Evolutionary conservation across 1,140 invertebrate species (phyloP).

Genomic region (Magallana gigas): DNA sequence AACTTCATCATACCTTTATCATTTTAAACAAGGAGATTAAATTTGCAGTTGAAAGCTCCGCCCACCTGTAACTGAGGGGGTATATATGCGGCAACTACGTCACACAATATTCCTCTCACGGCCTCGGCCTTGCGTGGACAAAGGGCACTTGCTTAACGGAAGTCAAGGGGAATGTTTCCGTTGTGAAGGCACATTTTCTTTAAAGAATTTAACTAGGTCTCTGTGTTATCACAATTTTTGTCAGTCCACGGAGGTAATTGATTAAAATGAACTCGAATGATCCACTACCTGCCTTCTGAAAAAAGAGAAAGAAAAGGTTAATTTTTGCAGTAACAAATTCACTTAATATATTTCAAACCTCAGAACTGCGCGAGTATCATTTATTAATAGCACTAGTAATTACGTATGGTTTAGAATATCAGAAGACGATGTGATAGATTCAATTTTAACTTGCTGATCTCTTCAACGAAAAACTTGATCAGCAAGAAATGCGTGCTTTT

Average conservation of each 20-base stretch:
- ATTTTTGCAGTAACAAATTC: no score
- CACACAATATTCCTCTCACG: background rate
- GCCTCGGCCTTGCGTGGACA: background rate
- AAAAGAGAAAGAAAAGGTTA: background rate
- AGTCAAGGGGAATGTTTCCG: conserved; percentile 23
- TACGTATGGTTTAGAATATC: no score
- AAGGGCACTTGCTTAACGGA: background rate
- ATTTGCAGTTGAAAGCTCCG: background rate
- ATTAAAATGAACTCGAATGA: background rate
- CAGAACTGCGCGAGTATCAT: no score
- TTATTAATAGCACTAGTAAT: no score
- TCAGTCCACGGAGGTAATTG: conserved; percentile 10
- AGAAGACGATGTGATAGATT: no score
- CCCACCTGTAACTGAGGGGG: background rate
- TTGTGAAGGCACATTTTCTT: conserved; percentile 4
- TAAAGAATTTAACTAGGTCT: background rate
- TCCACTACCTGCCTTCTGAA: background rate
- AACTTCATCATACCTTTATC: conserved; percentile 6
- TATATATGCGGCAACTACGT: background rate
- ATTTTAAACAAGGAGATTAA: conserved; percentile 13
- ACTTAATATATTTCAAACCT: no score
- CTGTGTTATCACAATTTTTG: background rate
- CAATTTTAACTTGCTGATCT: no score
- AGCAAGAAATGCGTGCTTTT: no score
- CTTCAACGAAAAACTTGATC: no score